Evolutionary conservation across 2,797 vertebrate genomes (phyloP).

Genomic region (Mormyrus hasselquistii): DNA sequence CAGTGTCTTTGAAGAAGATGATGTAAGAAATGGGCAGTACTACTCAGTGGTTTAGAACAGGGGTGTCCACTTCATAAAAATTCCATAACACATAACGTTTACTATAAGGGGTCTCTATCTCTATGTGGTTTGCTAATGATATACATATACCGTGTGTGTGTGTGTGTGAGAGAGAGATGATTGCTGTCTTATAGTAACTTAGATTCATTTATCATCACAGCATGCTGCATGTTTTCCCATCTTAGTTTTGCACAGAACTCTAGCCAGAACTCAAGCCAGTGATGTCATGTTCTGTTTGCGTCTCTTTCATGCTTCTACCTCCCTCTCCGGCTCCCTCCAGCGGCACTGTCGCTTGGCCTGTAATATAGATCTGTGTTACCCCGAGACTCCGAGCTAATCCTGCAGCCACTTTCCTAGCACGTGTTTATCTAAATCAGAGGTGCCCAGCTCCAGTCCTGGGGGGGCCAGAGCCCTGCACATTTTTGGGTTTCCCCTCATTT

Average conservation of each 20-base stretch:
- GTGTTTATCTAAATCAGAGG: neutral
- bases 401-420: neutral
- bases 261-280: neutral
- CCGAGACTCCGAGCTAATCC: neutral
- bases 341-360: neutral
- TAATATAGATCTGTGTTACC: neutral
- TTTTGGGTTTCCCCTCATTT: too few species aligned
- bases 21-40: neutral
- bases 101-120: neutral
- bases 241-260: neutral
- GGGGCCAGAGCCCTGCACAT: too few species aligned
- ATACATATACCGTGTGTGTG: neutral
- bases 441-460: too few species aligned
- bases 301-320: neutral
- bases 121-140: neutral
- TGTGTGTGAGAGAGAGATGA: neutral
- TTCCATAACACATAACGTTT: neutral
- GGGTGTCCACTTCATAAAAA: neutral
- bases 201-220: neutral
- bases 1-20: neutral
- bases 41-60: neutral
- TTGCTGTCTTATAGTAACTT: neutral
- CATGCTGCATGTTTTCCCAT: slow-evolving; percentile 6
- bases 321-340: neutral
- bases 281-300: slow-evolving; percentile 5